These are phyloP conservation scores for Taurulus bubalis DNA, from an alignment of 2,113 vertebrate species.

Conservation along the genomic window DNA sequence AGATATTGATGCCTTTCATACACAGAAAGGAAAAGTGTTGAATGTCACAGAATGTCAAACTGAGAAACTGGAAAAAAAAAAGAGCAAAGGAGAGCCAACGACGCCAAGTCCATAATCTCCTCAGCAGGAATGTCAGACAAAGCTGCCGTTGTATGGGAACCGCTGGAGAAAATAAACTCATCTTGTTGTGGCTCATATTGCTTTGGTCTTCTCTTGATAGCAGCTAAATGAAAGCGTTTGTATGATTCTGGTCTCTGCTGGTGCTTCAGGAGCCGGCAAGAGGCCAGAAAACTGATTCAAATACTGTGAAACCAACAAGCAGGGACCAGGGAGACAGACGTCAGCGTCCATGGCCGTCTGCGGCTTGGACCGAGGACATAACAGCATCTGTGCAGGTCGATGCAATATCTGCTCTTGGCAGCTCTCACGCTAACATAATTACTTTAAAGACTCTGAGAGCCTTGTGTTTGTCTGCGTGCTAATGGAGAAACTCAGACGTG, in stretches of 20 bases:
- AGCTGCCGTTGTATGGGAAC: slow-evolving; percentile 52
- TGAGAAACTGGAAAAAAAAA: slow-evolving; percentile 12
- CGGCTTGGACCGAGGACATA: background rate
- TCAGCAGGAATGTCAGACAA: slow-evolving; percentile 37
- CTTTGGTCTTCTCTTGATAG: slow-evolving; percentile 12
- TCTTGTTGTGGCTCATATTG: slow-evolving; percentile 26
- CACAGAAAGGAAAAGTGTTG: background rate
- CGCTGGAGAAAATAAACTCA: slow-evolving; percentile 36
- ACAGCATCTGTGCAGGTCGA: background rate
- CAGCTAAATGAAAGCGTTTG: slow-evolving; percentile 25
- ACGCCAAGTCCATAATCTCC: slow-evolving; percentile 27
- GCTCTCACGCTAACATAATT: background rate
- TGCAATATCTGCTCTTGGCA: background rate
- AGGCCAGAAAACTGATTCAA: background rate
- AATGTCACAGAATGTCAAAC: slow-evolving; percentile 35
- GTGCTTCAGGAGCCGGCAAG: background rate
- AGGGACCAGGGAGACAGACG: slow-evolving; percentile 16
- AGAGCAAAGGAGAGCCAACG: background rate
- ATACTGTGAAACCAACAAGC: slow-evolving; percentile 7
- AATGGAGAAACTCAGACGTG: background rate
- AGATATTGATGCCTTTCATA: background rate
- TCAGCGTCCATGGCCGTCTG: background rate
- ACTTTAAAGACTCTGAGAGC: background rate
- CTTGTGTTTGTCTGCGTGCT: background rate
- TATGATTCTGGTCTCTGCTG: slow-evolving; percentile 3